phyloP scores from a whole-genome alignment of 2,113 vertebrate genomes.

The Natator depressus region DNA sequence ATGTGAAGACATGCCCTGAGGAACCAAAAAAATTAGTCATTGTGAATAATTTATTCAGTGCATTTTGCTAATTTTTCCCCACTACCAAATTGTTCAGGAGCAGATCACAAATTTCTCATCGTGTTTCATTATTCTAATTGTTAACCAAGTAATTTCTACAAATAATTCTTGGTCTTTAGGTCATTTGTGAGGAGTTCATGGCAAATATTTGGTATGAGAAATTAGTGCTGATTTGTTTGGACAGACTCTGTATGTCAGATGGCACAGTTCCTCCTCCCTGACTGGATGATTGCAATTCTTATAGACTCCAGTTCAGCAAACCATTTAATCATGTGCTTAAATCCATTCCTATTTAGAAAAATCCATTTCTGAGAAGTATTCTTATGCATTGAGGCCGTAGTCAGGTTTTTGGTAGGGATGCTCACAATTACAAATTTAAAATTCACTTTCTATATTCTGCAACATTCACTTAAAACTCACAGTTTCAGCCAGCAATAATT shows the following conservation, averaged over 20 bases:
- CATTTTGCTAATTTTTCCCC: background rate
- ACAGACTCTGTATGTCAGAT: background rate
- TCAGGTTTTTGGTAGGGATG: background rate
- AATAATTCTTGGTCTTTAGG: background rate
- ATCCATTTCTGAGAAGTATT: background rate
- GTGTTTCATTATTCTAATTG: background rate
- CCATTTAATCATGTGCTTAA: background rate
- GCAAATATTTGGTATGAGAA: background rate
- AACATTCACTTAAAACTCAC: background rate
- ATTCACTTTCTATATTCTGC: background rate
- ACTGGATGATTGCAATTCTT: background rate
- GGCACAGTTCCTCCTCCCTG: background rate
- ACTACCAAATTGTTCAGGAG: background rate
- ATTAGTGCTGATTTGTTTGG: background rate
- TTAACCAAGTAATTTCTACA: background rate
- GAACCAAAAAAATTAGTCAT: background rate
- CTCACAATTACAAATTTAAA: background rate
- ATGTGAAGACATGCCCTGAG: too few relatives aligned
- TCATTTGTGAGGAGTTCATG: background rate
- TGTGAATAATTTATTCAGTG: background rate
- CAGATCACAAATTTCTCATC: background rate
- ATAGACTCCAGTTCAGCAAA: background rate
- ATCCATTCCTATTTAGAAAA: background rate
- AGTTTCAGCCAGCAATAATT: background rate
- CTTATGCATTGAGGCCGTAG: background rate